Evolutionary conservation across 2,888 invertebrate genomes (phyloP).

Genomic region (Isotomurus palustris): DNA sequence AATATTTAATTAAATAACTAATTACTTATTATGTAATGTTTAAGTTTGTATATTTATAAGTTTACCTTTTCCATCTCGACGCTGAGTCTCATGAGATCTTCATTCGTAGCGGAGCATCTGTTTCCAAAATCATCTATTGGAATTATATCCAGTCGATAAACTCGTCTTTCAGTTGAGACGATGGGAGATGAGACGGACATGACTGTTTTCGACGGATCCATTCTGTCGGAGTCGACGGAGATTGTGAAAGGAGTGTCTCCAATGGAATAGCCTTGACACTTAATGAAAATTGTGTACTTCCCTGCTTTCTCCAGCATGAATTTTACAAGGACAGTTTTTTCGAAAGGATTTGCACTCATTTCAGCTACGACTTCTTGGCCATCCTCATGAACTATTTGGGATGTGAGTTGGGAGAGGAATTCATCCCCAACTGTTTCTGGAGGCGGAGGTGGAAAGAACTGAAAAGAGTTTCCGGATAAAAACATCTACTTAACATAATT

Average conservation of each 20-base stretch:
- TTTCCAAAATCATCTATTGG: constrained; percentile 21
- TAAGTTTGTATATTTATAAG: too few species aligned
- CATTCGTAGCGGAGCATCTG: constrained; percentile 9
- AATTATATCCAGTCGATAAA: constrained; percentile 10
- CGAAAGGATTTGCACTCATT: constrained; percentile 3
- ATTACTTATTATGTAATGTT: too few species aligned
- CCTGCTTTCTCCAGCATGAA: constrained; percentile 20
- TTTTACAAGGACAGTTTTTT: constrained; percentile 11
- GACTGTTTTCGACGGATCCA: constrained; percentile 11
- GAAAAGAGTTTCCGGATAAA: not conserved
- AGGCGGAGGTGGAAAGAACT: not conserved
- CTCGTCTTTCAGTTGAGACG: constrained; percentile 8
- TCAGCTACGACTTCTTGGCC: not conserved
- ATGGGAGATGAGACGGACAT: constrained; percentile 15
- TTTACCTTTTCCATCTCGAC: not conserved
- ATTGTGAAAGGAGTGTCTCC: constrained; percentile 23
- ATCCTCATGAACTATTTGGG: not conserved
- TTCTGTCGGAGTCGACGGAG: constrained; percentile 13
- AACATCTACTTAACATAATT: not conserved
- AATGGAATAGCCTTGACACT: constrained; percentile 19
- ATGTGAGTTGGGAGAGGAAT: not conserved
- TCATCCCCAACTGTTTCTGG: not conserved
- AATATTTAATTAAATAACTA: too few species aligned
- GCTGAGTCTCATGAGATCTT: not conserved
- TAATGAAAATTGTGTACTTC: constrained; percentile 15